Percentiles rank a stretch among this genome's conserved stretches.
Conservation (phyloP, 2,797 vertebrate species). For the Rhabdophis nuchalis region DNA sequence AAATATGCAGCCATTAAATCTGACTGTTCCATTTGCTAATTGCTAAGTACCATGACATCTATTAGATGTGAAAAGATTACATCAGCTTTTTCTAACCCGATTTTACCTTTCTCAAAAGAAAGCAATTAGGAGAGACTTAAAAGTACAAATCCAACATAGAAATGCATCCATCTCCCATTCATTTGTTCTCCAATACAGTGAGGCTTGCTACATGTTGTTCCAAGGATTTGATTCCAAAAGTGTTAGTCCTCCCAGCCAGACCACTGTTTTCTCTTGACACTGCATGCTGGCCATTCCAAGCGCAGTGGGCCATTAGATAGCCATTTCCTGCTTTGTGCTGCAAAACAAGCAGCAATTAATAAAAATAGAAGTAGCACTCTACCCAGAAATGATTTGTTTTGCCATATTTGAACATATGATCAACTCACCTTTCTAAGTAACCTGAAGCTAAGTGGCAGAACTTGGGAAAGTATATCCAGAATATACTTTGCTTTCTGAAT, state of each 20-base stretch:
- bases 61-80: conserved; percentile 64
- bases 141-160: conserved; percentile 47
- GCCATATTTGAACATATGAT: not conserved
- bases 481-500: conserved; percentile 85
- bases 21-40: conserved; percentile 35
- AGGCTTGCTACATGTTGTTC: conserved; percentile 82
- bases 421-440: conserved; percentile 81
- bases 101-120: conserved; percentile 64
- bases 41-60: conserved; percentile 59
- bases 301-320: conserved; percentile 76
- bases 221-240: conserved; percentile 78
- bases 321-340: conserved; percentile 66
- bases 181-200: conserved; percentile 86
- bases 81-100: conserved; percentile 49
- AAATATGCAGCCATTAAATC: conserved; percentile 55
- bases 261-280: conserved; percentile 71
- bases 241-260: conserved; percentile 76
- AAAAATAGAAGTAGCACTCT: not conserved
- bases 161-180: conserved; percentile 39
- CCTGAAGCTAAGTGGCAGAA: conserved; percentile 86
- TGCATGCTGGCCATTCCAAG: conserved; percentile 76
- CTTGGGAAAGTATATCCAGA: conserved; percentile 78
- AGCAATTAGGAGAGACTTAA: conserved; percentile 50
- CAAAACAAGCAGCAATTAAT: not conserved
- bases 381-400: conserved; percentile 6